Evolutionary conservation across 1,140 invertebrate genomes (phyloP), one percentile per base, ranked within the genome.

Genomic region (Maconellicoccus hirsutus): DNA sequence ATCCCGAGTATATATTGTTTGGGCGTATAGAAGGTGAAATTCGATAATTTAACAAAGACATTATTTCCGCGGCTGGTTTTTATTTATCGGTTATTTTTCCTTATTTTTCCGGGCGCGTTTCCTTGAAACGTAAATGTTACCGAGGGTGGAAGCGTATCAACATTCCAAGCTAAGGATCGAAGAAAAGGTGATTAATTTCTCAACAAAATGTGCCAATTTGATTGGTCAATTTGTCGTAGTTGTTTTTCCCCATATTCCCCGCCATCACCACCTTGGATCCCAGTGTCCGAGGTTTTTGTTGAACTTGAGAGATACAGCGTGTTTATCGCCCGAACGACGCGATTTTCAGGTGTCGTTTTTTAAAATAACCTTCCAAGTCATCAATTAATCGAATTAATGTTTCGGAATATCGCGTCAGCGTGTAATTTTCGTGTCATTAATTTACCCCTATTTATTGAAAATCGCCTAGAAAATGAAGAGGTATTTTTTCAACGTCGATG

Each of bases 21-120:
- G n/a, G n/a, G n/a, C n/a, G n/a, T n/a, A n/a, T n/a, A n/a, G n/a
- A 33, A 33, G 29, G 29, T 52, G 42, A 52, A 52, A 52, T 52
- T 52, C 42, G 42, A 52, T 52, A 52, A 52, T 52, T 52, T 52
- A 52, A 52, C 42, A 19, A 52, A 52, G 42, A 52, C 42, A 52
- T 52, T 52, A 52, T 52, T 52, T 6, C 29, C 3, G 4, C 29
- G 4, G 29, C 29, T 33, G 29, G 3, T 33, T 33, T 33, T 33
- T 33, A 33, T 33, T 33, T 33, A 33, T 33, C 29, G 29, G 29
- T 33, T 33, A 33, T 33, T 8, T 52, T 8, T 52, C n/a, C n/a
- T 52, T 52, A 8, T 52, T 52, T 16, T 16, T 52, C 42, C 12
- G 12, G 12, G 29, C 29, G 3, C 29, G 29, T 33, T 33, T 3